Conservation (phyloP, 2,888 invertebrate species). For the Drepanosiphum platanoidis region DNA sequence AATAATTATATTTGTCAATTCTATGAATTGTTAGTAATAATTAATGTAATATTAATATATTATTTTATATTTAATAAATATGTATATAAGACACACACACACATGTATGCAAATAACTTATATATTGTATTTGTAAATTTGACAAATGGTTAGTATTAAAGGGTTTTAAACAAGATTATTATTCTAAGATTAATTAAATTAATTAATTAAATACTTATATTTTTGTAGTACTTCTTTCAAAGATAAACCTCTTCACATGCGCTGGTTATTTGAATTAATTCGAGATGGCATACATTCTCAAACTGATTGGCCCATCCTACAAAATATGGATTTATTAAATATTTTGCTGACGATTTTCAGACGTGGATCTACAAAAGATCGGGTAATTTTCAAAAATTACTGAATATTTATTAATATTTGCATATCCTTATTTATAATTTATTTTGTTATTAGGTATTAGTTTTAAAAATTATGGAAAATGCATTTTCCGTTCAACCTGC, state of each 20-base stretch:
- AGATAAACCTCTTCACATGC: conserved; percentile 69
- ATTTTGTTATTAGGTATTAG: conserved; percentile 20
- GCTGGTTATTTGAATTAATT: conserved; percentile 82
- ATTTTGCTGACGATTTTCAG: background rate
- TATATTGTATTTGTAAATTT: too few relatives aligned
- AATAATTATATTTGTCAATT: too few relatives aligned
- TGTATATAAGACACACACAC: too few relatives aligned
- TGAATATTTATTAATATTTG: background rate
- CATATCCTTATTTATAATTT: background rate
- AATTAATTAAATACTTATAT: background rate
- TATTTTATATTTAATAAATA: too few relatives aligned
- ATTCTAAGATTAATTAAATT: too few relatives aligned
- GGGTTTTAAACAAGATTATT: too few relatives aligned
- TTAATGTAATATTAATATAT: too few relatives aligned
- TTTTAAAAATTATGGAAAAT: conserved; percentile 34
- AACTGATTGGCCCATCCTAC: conserved; percentile 76
- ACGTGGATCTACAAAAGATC: background rate
- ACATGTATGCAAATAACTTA: too few relatives aligned
- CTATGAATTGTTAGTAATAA: too few relatives aligned
- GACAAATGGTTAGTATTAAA: too few relatives aligned
- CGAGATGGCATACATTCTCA: conserved; percentile 80
- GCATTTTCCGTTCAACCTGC: conserved; percentile 34
- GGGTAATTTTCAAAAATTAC: conserved; percentile 23
- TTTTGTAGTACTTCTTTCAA: background rate
- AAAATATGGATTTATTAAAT: conserved; percentile 49